These are phyloP conservation scores for Speoplatyrhinus poulsoni DNA, from an alignment of 2,113 vertebrate species.

Conservation along the genomic window DNA sequence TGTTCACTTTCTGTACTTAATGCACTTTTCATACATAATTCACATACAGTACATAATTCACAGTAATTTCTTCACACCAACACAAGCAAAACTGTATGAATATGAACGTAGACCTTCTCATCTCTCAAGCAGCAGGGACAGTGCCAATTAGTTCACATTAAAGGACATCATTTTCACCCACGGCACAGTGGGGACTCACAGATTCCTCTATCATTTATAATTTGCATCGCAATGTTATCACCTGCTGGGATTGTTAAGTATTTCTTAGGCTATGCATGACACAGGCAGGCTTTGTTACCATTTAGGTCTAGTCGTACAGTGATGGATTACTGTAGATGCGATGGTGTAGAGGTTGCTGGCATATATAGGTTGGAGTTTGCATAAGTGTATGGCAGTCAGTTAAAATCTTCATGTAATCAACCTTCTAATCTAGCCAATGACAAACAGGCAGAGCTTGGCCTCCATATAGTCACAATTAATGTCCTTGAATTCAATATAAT, in stretches of 20 bases:
- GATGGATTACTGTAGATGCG: slow-evolving; percentile 9
- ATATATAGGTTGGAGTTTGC: too few relatives aligned
- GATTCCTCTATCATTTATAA: slow-evolving; percentile 45
- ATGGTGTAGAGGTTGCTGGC: slow-evolving; percentile 4
- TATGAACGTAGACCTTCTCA: slow-evolving; percentile 19
- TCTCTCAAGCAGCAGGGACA: slow-evolving; percentile 30
- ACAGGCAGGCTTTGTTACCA: slow-evolving; percentile 12
- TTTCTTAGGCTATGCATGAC: slow-evolving; percentile 45
- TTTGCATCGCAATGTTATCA: slow-evolving; percentile 33
- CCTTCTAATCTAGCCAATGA: too few relatives aligned
- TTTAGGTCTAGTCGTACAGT: slow-evolving; percentile 1
- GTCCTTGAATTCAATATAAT: too few relatives aligned
- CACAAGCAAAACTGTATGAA: background rate
- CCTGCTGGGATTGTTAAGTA: slow-evolving; percentile 44
- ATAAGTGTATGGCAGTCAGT: too few relatives aligned
- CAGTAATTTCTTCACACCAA: background rate
- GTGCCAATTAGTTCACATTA: slow-evolving; percentile 50
- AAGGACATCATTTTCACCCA: slow-evolving; percentile 51
- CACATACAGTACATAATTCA: background rate
- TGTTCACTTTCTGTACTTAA: too few relatives aligned
- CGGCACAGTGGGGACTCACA: slow-evolving; percentile 34
- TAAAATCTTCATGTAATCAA: too few relatives aligned
- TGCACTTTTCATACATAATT: background rate
- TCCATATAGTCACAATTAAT: too few relatives aligned
- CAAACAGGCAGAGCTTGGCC: too few relatives aligned